Evolutionary conservation across 2,797 vertebrate species (phyloP).

Genomic region (Botia almorhae): DNA sequence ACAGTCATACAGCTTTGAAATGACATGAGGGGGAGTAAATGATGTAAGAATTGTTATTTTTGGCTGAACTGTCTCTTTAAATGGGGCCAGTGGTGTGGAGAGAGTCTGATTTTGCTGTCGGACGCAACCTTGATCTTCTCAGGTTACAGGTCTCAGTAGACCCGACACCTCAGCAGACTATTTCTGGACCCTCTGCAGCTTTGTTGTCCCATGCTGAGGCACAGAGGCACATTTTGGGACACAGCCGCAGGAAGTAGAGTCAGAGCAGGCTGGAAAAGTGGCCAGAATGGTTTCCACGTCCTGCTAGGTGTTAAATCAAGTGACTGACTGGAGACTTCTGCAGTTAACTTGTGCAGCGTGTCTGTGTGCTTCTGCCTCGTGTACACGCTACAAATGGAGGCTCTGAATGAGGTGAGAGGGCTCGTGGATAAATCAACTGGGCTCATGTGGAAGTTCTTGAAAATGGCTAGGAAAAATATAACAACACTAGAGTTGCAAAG

Average conservation of each 20-base stretch:
- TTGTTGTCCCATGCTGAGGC: conserved; percentile 44
- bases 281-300: conserved; percentile 31
- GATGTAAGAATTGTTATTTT: too few relatives aligned
- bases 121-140: conserved; percentile 8
- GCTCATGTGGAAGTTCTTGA: not conserved
- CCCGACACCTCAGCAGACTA: conserved; percentile 22
- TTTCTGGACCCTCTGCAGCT: conserved; percentile 43
- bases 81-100: too few relatives aligned
- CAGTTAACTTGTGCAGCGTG: not conserved
- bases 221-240: not conserved
- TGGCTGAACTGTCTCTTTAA: too few relatives aligned
- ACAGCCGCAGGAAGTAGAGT: conserved; percentile 30
- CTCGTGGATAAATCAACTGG: conserved; percentile 26
- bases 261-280: conserved; percentile 22
- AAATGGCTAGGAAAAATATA: not conserved
- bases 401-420: not conserved
- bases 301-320: not conserved
- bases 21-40: too few relatives aligned
- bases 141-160: conserved; percentile 11
- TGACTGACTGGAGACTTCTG: not conserved
- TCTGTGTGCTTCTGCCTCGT: not conserved
- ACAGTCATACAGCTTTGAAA: too few relatives aligned
- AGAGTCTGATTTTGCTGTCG: too few relatives aligned
- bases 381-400: not conserved
- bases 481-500: not conserved